Evolutionary conservation across 2,797 vertebrate species (phyloP).

Genomic region (Pampus argenteus): DNA sequence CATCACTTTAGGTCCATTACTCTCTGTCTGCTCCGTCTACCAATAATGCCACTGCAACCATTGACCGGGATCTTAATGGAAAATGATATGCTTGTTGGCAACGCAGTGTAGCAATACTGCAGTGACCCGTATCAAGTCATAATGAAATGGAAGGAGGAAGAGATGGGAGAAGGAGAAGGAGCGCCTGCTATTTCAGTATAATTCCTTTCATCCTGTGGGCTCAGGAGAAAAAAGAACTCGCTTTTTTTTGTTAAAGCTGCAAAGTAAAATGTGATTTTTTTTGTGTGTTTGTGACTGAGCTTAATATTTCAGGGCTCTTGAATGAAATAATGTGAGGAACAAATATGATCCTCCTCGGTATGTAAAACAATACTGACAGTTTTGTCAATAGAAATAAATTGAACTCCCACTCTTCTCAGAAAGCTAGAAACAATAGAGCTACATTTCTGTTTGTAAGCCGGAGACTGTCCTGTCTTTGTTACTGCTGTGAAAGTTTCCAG

Average conservation of each 20-base stretch:
- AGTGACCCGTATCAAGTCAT: constrained; percentile 76
- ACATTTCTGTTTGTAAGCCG: neutral
- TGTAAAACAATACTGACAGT: neutral
- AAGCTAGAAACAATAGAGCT: neutral
- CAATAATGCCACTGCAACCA: constrained; percentile 73
- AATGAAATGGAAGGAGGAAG: constrained; percentile 68
- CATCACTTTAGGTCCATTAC: constrained; percentile 78
- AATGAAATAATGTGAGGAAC: neutral
- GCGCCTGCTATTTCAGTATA: constrained; percentile 10
- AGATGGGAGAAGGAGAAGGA: constrained; percentile 34
- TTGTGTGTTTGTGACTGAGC: constrained; percentile 8
- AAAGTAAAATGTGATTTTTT: neutral
- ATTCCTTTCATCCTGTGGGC: constrained; percentile 2
- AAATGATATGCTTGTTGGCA: constrained; percentile 82
- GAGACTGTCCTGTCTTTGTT: neutral
- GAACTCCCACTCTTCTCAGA: neutral
- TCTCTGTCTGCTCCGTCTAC: constrained; percentile 67
- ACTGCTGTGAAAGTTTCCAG: constrained; percentile 7
- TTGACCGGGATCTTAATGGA: constrained; percentile 75
- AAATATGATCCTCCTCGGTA: neutral
- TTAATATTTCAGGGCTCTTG: neutral
- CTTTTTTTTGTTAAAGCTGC: neutral
- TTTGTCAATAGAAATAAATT: neutral
- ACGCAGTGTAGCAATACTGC: constrained; percentile 67
- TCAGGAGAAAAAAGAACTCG: neutral